phyloP scores from a whole-genome alignment of 2,888 invertebrate genomes.

The Andrena praecox region DNA sequence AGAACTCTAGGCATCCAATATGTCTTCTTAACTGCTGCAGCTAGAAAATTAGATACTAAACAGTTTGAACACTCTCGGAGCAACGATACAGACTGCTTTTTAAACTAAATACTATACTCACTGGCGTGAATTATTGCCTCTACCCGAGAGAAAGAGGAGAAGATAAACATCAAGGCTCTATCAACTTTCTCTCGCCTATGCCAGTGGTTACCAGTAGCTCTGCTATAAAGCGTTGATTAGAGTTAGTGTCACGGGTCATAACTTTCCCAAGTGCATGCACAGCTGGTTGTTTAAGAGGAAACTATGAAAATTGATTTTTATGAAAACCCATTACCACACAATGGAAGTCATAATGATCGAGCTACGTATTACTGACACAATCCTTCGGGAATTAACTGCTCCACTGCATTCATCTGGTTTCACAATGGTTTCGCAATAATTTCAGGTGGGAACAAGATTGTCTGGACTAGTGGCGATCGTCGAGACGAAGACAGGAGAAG shows the following conservation, averaged over 20 bases:
- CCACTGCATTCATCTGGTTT: background rate
- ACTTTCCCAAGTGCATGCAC: background rate
- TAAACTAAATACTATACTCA: background rate
- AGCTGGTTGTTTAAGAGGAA: background rate
- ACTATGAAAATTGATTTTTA: background rate
- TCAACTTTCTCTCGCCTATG: background rate
- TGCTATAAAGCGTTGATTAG: background rate
- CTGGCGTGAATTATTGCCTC: background rate
- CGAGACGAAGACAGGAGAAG: background rate
- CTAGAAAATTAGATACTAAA: background rate
- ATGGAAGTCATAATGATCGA: background rate
- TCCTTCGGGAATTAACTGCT: background rate
- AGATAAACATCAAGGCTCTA: background rate
- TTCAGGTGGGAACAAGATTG: background rate
- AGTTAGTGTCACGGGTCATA: background rate
- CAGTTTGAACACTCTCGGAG: background rate
- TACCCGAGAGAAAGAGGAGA: background rate
- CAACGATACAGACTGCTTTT: background rate
- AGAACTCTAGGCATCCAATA: too few relatives aligned
- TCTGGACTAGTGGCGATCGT: conserved; percentile 2
- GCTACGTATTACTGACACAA: background rate
- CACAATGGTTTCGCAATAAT: background rate
- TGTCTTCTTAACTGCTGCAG: background rate
- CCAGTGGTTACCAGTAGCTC: background rate
- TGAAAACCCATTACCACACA: too few relatives aligned